A percentile compares a stretch with the other conserved stretches of the same genome.
Evolutionary conservation across 2,113 vertebrate genomes (phyloP).

Genomic region (Chionis minor): DNA sequence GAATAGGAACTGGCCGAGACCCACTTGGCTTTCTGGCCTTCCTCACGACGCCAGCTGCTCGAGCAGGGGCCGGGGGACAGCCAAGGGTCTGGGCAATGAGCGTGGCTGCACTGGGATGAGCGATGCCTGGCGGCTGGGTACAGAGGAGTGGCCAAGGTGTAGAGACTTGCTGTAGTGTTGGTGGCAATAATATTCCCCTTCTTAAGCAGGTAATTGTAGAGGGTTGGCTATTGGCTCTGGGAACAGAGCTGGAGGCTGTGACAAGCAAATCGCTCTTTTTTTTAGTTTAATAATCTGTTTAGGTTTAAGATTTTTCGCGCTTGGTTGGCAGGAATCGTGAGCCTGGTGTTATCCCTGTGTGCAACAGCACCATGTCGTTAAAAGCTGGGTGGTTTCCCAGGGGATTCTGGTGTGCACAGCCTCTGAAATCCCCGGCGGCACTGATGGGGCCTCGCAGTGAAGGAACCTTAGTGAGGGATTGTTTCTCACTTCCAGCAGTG

Average conservation of each 20-base stretch:
- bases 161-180: not conserved
- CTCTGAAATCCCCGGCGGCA: rapidly evolving
- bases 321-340: not conserved
- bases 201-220: not conserved
- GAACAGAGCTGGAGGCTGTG: not conserved
- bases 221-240: not conserved
- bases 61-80: not conserved
- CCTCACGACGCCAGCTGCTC: not conserved
- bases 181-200: not conserved
- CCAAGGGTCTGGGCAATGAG: not conserved
- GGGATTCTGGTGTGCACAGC: not conserved
- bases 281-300: not conserved
- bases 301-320: not conserved
- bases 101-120: rapidly evolving
- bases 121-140: rapidly evolving
- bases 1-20: not conserved
- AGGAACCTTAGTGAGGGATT: not conserved
- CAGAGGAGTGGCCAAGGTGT: not conserved
- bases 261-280: not conserved
- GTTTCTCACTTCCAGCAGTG: not conserved
- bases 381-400: not conserved
- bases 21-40: not conserved
- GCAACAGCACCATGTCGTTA: not conserved
- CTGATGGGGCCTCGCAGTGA: rapidly evolving
- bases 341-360: not conserved